Conservation (phyloP, 64 coral and sea anemone species). For the Montipora foliosa region DNA sequence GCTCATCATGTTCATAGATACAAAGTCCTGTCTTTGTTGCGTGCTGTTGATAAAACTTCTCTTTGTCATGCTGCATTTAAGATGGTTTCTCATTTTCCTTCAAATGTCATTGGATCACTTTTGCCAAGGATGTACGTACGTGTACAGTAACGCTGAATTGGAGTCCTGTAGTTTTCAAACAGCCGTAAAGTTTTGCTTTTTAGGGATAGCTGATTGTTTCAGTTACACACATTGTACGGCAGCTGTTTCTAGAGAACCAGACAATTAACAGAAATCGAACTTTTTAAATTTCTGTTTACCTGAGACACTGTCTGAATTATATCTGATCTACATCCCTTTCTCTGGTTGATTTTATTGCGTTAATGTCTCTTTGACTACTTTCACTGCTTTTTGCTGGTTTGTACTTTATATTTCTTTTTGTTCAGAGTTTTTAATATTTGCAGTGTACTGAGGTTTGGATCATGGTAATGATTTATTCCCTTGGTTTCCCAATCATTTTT, state of each 20-base stretch:
- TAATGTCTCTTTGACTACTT: not conserved
- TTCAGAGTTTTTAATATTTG: not conserved
- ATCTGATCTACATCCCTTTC: constrained; percentile 21
- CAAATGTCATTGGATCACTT: not conserved
- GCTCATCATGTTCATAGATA: not conserved
- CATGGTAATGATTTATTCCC: not conserved
- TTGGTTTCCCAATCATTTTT: not conserved
- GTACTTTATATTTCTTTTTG: too few species aligned
- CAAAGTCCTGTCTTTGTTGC: not conserved
- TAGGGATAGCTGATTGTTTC: not conserved
- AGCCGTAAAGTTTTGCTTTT: not conserved
- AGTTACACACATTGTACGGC: not conserved
- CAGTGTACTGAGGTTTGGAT: not conserved
- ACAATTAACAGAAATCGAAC: not conserved
- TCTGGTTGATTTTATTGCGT: not conserved
- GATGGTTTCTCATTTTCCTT: not conserved
- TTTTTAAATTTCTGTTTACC: constrained; percentile 22
- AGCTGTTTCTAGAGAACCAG: not conserved
- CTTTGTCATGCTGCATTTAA: not conserved
- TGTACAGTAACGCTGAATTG: not conserved
- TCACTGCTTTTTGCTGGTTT: not conserved
- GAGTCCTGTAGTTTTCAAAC: not conserved
- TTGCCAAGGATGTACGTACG: not conserved
- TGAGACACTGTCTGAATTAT: constrained; percentile 31
- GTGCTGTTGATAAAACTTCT: not conserved